Evolutionary conservation across 2,888 invertebrate species (phyloP).

Genomic region (Achlya flavicornis): DNA sequence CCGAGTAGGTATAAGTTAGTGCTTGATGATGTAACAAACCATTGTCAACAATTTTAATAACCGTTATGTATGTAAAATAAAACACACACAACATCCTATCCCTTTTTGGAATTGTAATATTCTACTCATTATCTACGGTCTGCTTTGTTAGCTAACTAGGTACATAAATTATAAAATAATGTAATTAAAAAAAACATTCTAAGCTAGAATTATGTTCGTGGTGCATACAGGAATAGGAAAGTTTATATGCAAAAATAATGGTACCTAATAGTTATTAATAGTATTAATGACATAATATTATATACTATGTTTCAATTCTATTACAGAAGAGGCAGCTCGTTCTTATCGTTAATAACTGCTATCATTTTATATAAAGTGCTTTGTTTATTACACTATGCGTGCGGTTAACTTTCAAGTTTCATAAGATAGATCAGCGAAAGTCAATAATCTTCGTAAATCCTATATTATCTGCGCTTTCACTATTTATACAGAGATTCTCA

Average conservation of each 20-base stretch:
- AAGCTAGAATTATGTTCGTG: no score
- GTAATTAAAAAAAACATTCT: no score
- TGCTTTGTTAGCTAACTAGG: no score
- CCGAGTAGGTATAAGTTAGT: neutral
- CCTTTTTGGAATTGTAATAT: no score
- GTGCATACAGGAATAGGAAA: no score
- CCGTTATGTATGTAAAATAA: neutral
- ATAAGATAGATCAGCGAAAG: slow-evolving; percentile 26
- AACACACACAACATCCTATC: no score
- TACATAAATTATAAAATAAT: no score
- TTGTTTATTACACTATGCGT: slow-evolving; percentile 31
- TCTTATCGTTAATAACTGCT: neutral
- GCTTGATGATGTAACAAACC: neutral
- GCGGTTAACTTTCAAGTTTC: slow-evolving; percentile 47
- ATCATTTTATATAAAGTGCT: slow-evolving; percentile 26
- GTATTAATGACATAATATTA: no score
- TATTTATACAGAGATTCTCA: neutral
- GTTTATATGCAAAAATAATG: no score
- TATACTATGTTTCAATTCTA: no score
- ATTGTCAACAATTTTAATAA: neutral
- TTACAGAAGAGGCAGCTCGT: neutral
- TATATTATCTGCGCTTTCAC: slow-evolving; percentile 16
- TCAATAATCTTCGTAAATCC: slow-evolving; percentile 1
- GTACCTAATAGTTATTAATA: no score
- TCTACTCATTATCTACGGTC: no score